Conservation (phyloP, 2,888 invertebrate genomes). For the Ochropleura leucogaster region DNA sequence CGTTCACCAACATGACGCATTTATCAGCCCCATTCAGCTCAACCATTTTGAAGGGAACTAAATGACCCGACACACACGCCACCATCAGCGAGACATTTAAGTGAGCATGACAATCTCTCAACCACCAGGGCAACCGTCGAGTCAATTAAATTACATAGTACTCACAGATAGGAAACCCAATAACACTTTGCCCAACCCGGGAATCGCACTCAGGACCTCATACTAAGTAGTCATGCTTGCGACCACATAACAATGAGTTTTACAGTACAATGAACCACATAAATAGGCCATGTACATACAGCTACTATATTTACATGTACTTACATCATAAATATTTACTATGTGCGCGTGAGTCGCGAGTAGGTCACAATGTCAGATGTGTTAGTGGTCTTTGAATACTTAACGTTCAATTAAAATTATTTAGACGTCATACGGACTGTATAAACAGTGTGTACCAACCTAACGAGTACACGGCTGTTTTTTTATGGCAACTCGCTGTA, state of each 20-base stretch:
- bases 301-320: constrained; percentile 11
- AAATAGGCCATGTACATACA: constrained; percentile 1
- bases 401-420: constrained; percentile 34
- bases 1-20: too few species aligned
- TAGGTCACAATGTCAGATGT: constrained; percentile 39
- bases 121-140: too few species aligned
- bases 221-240: neutral
- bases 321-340: constrained; percentile 44
- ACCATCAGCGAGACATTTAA: too few species aligned
- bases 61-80: too few species aligned
- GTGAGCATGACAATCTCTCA: too few species aligned
- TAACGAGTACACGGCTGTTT: too few species aligned
- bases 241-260: constrained; percentile 3
- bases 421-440: neutral
- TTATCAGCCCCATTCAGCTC: too few species aligned
- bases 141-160: too few species aligned
- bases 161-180: neutral
- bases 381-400: constrained; percentile 24
- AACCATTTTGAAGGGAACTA: too few species aligned
- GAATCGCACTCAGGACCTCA: neutral
- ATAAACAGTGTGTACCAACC: neutral
- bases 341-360: constrained; percentile 33
- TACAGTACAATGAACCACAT: constrained; percentile 21
- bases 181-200: neutral
- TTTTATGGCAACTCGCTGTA: too few species aligned